Conservation (phyloP, 1,140 invertebrate species). For the Plutomurus gul region DNA sequence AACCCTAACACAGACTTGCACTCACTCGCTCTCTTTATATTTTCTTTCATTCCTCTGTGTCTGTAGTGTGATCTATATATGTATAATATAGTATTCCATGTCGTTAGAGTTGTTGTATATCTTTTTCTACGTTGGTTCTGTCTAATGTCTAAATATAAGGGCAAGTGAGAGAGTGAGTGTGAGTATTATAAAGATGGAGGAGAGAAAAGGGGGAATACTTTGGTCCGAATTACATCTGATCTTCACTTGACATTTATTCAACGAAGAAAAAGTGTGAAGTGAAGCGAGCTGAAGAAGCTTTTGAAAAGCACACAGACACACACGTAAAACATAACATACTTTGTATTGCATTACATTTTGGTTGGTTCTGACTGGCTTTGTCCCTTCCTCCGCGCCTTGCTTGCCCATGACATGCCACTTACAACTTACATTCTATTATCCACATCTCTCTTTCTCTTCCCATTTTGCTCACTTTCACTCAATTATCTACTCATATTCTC, state of each 20-base stretch:
- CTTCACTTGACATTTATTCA: conserved; percentile 17
- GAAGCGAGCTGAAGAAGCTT: not conserved
- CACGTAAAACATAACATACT: no score
- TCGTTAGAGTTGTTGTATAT: no score
- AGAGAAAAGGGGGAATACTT: not conserved
- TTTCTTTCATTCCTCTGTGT: no score
- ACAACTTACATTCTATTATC: conserved; percentile 22
- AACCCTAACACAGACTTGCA: not conserved
- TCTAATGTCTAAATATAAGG: not conserved
- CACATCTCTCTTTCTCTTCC: conserved; percentile 2
- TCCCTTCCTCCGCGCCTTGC: not conserved
- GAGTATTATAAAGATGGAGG: no score
- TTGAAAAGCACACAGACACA: no score
- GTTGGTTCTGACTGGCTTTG: not conserved
- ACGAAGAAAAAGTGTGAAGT: conserved; percentile 9
- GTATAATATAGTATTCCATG: no score
- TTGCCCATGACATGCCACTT: conserved; percentile 10
- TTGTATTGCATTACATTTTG: not conserved
- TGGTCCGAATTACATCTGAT: not conserved
- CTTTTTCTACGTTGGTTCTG: no score
- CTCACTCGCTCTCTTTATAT: not conserved
- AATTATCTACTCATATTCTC: conserved; percentile 22
- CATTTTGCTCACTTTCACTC: conserved; percentile 24
- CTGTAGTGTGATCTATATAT: no score
- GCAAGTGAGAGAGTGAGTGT: not conserved